phyloP scores from a whole-genome alignment of 2,888 invertebrate genomes.

The Oscheius sp. region DNA sequence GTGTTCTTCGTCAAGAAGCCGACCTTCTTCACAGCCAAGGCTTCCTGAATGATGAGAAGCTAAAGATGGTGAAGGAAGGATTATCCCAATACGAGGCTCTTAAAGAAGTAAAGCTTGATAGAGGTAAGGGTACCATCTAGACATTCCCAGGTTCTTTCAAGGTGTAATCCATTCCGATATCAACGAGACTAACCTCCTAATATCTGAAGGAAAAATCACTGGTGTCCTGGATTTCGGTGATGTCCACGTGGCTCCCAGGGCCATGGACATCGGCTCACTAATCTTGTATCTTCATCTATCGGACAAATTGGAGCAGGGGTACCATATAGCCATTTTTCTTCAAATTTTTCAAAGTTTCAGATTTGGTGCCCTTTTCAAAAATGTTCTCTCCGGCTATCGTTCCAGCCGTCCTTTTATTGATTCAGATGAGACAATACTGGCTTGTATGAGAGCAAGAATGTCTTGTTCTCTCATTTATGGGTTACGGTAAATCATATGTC shows the following conservation, averaged over 20 bases:
- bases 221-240: conserved; percentile 37
- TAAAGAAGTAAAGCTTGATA: neutral
- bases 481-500: conserved; percentile 15
- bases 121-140: neutral
- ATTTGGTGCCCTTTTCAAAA: neutral
- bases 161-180: conserved; percentile 38
- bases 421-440: conserved; percentile 18
- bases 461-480: conserved; percentile 35
- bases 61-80: neutral
- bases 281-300: conserved; percentile 33
- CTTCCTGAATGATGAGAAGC: conserved; percentile 1
- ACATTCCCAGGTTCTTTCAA: neutral
- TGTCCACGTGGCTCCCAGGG: conserved; percentile 23
- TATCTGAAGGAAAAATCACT: conserved; percentile 6
- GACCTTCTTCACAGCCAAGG: neutral
- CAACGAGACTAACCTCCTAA: conserved; percentile 31
- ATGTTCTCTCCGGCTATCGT: conserved; percentile 25
- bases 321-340: neutral
- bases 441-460: conserved; percentile 30
- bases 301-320: conserved; percentile 25
- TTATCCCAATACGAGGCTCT: conserved; percentile 12
- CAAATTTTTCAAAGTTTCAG: neutral
- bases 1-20: conserved; percentile 11
- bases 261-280: conserved; percentile 25
- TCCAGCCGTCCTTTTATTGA: neutral